Conservation (phyloP, 2,113 vertebrate genomes). For the Callospermophilus lateralis region DNA sequence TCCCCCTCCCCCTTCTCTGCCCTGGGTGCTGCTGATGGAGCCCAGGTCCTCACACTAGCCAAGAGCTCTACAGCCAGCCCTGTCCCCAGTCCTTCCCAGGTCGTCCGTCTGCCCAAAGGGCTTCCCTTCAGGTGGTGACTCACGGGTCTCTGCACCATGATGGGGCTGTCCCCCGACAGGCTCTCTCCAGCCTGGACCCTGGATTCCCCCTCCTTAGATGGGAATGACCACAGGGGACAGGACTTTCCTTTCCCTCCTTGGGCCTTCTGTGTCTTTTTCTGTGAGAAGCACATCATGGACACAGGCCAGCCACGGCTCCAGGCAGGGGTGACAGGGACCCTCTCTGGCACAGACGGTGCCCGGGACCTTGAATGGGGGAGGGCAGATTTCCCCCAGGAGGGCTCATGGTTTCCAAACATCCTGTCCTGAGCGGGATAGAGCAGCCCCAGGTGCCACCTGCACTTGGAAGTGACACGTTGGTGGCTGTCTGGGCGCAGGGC, state of each 20-base stretch:
- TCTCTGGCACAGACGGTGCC: background rate
- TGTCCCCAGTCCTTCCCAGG: too few species aligned
- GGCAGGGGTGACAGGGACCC: background rate
- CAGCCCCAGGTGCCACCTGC: rapidly evolving
- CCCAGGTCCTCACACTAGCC: too few species aligned
- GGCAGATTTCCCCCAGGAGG: background rate
- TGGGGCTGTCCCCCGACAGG: too few species aligned
- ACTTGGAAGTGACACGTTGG: background rate
- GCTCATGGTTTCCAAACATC: background rate
- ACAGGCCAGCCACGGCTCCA: background rate
- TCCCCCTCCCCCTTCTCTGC: too few species aligned
- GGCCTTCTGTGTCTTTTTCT: conserved; percentile 1
- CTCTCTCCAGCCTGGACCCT: background rate
- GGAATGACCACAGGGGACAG: background rate
- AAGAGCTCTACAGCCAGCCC: too few species aligned
- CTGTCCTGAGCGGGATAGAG: rapidly evolving
- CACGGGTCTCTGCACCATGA: background rate
- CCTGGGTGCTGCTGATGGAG: too few species aligned
- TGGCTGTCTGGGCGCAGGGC: background rate
- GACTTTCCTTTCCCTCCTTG: background rate
- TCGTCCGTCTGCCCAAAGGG: background rate
- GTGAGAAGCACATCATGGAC: background rate
- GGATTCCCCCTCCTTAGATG: background rate
- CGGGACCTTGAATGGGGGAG: background rate
- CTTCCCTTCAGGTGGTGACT: background rate